Base-by-base conservation (phyloP, 2,113 vertebrate genomes). In the Sarotherodon lohbergeri region DNA sequence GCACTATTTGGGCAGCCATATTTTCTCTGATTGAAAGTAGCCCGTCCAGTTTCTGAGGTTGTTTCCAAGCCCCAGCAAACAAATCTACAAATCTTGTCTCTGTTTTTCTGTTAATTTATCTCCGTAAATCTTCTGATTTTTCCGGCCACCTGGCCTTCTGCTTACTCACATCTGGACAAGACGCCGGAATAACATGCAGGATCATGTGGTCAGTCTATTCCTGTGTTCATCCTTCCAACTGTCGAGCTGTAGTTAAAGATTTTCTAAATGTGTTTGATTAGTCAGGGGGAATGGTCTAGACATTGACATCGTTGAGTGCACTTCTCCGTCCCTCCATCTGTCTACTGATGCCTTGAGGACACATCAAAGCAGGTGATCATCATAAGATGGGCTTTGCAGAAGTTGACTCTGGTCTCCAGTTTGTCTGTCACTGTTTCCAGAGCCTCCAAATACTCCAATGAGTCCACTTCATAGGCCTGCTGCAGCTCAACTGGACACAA, bases 321-420 rank as follows among this genome's bases (percentile, higher is more conserved):
- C 41, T 22, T 81, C 46, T 92, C 71, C 2, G 1, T 86, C 73
- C 82, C 78, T 68, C 81, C 29, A 54, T 66, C 29, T 27, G 10
- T 94, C 97, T 97, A 99, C 86, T 98, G 97, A 63, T 97, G 97
- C 88, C 97, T 96, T 78, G 97, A 98, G 78, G 98, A 98, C 94
- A 99, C 96, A 87, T 99, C 99, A 6, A 99, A 99, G 95, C 99
- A 99, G 88, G 99, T 99, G 94, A 99, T 97, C 98, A 99, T 99
- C 99, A 99, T 99, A 86, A 99, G 98, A 90, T 99, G 98, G 50
- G 98, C 98, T 96, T 99, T 99, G 97, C 98, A 99, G 97, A 99
- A 99, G 95, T 99, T 99, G 87, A 99, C 98, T 16, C 98, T 97
- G 93, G 95, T 99, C 95, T 99, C 98, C 92, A 99, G 96, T 85